Conservation (phyloP, 2,888 invertebrate genomes). For the Asteroscopus sphinx region DNA sequence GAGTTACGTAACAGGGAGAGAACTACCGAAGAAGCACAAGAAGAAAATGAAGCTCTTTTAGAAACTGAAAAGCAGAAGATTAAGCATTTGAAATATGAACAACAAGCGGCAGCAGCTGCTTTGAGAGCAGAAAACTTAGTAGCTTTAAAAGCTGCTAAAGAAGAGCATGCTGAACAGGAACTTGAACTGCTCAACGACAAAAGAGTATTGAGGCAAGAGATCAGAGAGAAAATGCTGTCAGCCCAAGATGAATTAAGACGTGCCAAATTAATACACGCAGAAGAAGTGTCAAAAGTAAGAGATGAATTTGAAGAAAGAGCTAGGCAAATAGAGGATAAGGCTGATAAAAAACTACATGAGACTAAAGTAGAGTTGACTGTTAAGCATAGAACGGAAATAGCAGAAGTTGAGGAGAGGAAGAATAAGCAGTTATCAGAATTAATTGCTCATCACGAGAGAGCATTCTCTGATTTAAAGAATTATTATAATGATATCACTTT, state of each 20-base stretch:
- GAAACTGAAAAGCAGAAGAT: conserved; percentile 97
- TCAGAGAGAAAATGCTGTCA: conserved; percentile 92
- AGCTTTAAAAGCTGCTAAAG: conserved; percentile 95
- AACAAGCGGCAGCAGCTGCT: conserved; percentile 95
- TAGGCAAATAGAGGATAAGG: conserved; percentile 88
- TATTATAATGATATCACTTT: conserved; percentile 98
- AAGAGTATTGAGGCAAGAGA: conserved; percentile 91
- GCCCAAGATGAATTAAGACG: conserved; percentile 93
- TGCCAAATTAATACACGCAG: conserved; percentile 93
- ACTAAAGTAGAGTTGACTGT: conserved; percentile 93
- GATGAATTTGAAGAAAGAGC: conserved; percentile 85
- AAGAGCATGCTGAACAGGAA: conserved; percentile 94
- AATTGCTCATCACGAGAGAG: conserved; percentile 95
- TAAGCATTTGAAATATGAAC: conserved; percentile 97
- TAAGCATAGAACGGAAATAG: conserved; percentile 94
- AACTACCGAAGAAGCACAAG: conserved; percentile 96
- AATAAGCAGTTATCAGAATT: conserved; percentile 95
- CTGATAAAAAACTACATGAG: conserved; percentile 93
- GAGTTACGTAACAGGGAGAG: conserved; percentile 92
- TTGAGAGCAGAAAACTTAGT: conserved; percentile 95
- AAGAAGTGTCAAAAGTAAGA: conserved; percentile 91
- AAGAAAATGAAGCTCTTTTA: conserved; percentile 96
- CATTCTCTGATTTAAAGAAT: conserved; percentile 96
- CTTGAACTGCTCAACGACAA: conserved; percentile 94
- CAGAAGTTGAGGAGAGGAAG: conserved; percentile 97